Base-by-base conservation (phyloP, 2,113 vertebrate species). In the Arvicanthis niloticus region DNA sequence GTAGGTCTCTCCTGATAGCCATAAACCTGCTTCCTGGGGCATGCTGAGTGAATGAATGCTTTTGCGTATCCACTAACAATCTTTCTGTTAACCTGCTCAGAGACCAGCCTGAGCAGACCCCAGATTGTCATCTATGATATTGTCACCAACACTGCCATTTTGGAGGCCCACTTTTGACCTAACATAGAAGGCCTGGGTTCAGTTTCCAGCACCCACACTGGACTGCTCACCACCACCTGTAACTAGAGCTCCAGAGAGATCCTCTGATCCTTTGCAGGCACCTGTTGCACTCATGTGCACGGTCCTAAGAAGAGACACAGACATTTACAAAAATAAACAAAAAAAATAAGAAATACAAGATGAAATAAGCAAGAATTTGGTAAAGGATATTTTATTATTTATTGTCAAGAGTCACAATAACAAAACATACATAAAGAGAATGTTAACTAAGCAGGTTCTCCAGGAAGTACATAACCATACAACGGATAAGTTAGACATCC, bases 361-460 rank as follows among this genome's bases (percentile, higher is more conserved):
- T 82, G 21, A 78, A 78, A 77, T 60, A 45, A 21, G 22, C 42
- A 95, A 60, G 17, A 92, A 92, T 16, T 60, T 91, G 1, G 53
- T 73, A 75, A n/a, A 90, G 15, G 15, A 90, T 82, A 56, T 29
- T 62, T 86, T 68, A 68, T 5, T 77, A 21, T 75, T 58, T 42
- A 16, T 88, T 8, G 12, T 21, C n/a, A 94, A 86, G 17, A 84
- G 80, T 11, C 78, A 40, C 12, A 82, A 68, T 4, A 65, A 62
- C 17, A 88, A 92, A 87, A 93, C 56, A 45, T 68, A 91, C 22
- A 70, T 21, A 77, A 93, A 82, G 17, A 31, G 16, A 88, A 81
- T 31, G 29, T 9, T 67, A 5, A 91, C 62, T 56, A 89, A 17
- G 29, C 45, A 15, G 82, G 22, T 31, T 51, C 31, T 53, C 77